These are phyloP conservation scores for Stenodera caucasica DNA, from an alignment of 2,888 invertebrate genomes.

Conservation along the genomic window DNA sequence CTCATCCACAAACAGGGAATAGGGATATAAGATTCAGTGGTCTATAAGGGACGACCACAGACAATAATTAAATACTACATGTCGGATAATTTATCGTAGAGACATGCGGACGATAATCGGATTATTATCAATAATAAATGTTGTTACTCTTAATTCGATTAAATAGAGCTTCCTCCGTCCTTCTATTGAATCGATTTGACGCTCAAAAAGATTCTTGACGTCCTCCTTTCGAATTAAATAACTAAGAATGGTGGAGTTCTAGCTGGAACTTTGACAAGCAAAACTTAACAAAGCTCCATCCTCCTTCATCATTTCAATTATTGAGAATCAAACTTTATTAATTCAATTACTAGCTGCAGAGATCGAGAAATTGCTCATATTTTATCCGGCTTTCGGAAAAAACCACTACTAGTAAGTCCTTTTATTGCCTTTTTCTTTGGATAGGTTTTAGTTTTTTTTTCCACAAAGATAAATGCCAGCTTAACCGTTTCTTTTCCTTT, in stretches of 20 bases:
- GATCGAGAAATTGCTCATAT: too few species aligned
- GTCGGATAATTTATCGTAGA: neutral
- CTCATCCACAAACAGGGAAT: neutral
- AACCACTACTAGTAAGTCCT: neutral
- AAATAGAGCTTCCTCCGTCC: neutral
- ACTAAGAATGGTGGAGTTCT: neutral
- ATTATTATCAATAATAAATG: conserved; percentile 9
- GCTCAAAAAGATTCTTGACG: neutral
- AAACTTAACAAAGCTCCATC: too few species aligned
- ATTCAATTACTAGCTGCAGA: too few species aligned
- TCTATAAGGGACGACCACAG: too few species aligned
- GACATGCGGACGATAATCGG: conserved; percentile 4
- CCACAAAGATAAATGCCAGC: conserved; percentile 4
- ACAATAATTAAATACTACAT: neutral
- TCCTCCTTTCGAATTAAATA: neutral
- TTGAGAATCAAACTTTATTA: neutral
- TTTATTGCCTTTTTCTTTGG: neutral
- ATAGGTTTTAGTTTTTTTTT: neutral
- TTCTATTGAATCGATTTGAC: conserved; percentile 2
- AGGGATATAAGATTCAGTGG: too few species aligned
- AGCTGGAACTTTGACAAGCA: neutral
- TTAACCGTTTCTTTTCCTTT: neutral
- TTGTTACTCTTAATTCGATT: conserved; percentile 6
- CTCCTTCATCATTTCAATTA: neutral
- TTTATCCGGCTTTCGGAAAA: too few species aligned